Percentiles rank a stretch among this genome's conserved stretches.
Conservation (phyloP, 2,888 invertebrate species). For the Hypsopygia costalis region DNA sequence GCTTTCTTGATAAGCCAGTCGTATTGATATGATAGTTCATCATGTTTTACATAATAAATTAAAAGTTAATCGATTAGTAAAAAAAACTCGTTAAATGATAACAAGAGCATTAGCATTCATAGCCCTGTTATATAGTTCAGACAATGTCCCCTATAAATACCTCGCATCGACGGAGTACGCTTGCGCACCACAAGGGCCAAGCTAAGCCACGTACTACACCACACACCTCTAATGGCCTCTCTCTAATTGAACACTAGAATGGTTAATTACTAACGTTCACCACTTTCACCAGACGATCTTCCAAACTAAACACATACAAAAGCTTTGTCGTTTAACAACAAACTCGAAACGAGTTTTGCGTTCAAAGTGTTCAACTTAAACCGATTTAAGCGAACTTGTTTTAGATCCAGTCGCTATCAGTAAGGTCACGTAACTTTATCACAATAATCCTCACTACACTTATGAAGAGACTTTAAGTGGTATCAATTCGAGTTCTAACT, state of each 20-base stretch:
- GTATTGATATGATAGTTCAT: no score
- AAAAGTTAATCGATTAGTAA: slow-evolving; percentile 2
- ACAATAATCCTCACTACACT: slow-evolving; percentile 3
- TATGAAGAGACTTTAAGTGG: not conserved
- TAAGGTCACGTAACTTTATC: slow-evolving; percentile 10
- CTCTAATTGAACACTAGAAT: slow-evolving; percentile 41
- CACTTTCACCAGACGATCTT: slow-evolving; percentile 37
- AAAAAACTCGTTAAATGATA: slow-evolving; percentile 1
- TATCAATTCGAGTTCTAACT: not conserved
- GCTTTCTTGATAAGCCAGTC: no score
- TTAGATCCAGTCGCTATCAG: slow-evolving; percentile 21
- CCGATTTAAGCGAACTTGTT: slow-evolving; percentile 40
- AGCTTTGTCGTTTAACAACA: slow-evolving; percentile 45
- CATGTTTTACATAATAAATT: no score
- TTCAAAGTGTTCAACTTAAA: slow-evolving; percentile 46
- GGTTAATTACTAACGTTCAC: slow-evolving; percentile 40
- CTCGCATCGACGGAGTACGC: not conserved
- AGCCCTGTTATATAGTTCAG: not conserved
- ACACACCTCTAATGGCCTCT: slow-evolving; percentile 25
- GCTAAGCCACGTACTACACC: slow-evolving; percentile 10
- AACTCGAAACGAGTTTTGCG: slow-evolving; percentile 44
- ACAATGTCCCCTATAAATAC: slow-evolving; percentile 1
- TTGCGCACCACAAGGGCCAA: slow-evolving; percentile 1
- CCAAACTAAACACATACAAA: slow-evolving; percentile 47
- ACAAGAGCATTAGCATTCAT: not conserved